Conservation (phyloP, 2,888 invertebrate species). For the Oscheius sp. region DNA sequence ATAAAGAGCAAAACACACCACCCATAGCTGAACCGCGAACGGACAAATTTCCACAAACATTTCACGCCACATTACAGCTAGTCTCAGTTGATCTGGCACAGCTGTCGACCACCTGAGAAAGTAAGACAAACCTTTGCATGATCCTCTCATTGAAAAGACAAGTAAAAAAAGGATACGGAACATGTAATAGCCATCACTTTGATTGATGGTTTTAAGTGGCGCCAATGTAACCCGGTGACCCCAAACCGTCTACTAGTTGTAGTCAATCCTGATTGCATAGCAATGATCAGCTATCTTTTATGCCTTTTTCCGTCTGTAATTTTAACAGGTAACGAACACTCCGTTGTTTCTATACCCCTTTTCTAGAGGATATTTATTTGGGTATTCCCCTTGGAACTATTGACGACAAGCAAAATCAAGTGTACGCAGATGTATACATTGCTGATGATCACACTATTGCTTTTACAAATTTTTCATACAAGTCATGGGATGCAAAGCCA, state of each 20-base stretch:
- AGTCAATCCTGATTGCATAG: not conserved
- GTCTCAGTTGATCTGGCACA: slow-evolving; percentile 8
- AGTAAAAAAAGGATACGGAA: no score
- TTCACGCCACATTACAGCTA: not conserved
- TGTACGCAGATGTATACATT: slow-evolving; percentile 33
- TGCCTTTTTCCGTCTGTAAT: not conserved
- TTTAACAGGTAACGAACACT: no score
- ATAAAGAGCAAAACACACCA: no score
- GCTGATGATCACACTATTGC: slow-evolving; percentile 42
- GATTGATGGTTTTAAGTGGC: no score
- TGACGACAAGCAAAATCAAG: not conserved
- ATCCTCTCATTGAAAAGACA: not conserved
- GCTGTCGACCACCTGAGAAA: not conserved
- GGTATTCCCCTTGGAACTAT: slow-evolving; percentile 30
- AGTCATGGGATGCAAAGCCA: not conserved
- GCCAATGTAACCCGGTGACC: slow-evolving; percentile 25
- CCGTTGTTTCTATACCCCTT: not conserved
- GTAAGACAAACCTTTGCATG: not conserved
- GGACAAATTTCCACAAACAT: no score
- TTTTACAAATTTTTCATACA: slow-evolving; percentile 32
- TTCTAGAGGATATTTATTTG: slow-evolving; percentile 19
- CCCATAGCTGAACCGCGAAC: no score
- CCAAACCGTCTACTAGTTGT: slow-evolving; percentile 26
- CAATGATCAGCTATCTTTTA: slow-evolving; percentile 21
- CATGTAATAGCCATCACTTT: no score